Conservation (phyloP, 1,140 invertebrate genomes). For the Caenorhabditis brenneri region DNA sequence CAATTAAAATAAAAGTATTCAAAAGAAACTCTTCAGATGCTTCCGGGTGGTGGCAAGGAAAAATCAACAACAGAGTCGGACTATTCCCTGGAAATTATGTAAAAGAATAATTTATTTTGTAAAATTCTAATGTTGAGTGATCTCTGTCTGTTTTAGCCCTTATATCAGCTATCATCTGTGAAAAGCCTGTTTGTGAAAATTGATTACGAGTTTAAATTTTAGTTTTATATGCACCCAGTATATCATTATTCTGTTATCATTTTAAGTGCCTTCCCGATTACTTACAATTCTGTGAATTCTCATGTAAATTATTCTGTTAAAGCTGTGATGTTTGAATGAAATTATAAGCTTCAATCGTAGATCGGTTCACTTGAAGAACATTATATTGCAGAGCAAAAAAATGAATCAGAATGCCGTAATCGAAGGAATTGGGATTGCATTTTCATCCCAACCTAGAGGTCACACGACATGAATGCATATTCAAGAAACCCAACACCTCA, state of each 20-base stretch:
- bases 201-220: not conserved
- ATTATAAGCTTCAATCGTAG: not conserved
- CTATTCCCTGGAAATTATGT: slow-evolving; percentile 80
- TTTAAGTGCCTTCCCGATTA: not conserved
- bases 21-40: slow-evolving; percentile 74
- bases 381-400: too few species aligned
- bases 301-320: not conserved
- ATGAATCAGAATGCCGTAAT: too few species aligned
- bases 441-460: too few species aligned
- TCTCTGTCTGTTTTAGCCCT: not conserved
- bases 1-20: not conserved
- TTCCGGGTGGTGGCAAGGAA: slow-evolving; percentile 79
- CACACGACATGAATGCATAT: too few species aligned
- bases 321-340: not conserved
- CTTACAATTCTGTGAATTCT: not conserved
- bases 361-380: too few species aligned
- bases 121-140: not conserved
- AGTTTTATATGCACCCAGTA: not conserved
- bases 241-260: not conserved
- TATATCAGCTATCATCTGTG: not conserved
- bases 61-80: slow-evolving; percentile 75
- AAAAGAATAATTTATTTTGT: slow-evolving; percentile 72
- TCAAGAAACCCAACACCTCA: too few species aligned
- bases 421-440: too few species aligned
- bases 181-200: slow-evolving; percentile 15